These are phyloP conservation scores for Subanguina moxae DNA, from an alignment of 1,140 invertebrate species.

Conservation along the genomic window DNA sequence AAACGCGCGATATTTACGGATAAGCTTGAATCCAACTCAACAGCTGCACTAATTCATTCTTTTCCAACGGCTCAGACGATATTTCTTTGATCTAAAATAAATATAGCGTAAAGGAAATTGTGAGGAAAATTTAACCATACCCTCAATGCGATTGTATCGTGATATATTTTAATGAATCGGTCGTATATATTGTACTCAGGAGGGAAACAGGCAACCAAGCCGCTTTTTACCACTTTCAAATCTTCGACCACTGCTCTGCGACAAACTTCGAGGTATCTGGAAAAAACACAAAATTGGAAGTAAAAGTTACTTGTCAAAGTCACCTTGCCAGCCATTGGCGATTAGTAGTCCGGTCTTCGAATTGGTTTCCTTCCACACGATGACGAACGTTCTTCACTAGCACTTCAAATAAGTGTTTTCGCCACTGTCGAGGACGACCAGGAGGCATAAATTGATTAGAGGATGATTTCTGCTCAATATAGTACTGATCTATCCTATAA, in stretches of 20 bases:
- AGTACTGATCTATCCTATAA: slow-evolving; percentile 58
- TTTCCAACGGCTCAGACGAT: slow-evolving; percentile 79
- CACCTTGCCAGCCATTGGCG: slow-evolving; percentile 85
- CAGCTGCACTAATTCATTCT: slow-evolving; percentile 91
- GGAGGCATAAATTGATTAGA: slow-evolving; percentile 76
- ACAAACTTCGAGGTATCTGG: slow-evolving; percentile 55
- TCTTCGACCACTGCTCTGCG: slow-evolving; percentile 43
- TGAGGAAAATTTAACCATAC: slow-evolving; percentile 65
- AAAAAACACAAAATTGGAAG: slow-evolving; percentile 67
- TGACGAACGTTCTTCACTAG: slow-evolving; percentile 44
- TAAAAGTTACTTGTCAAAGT: slow-evolving; percentile 57
- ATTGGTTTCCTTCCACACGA: slow-evolving; percentile 70
- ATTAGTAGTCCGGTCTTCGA: slow-evolving; percentile 82
- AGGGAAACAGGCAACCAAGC: slow-evolving; percentile 89
- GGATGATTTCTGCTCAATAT: slow-evolving; percentile 52
- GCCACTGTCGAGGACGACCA: slow-evolving; percentile 86
- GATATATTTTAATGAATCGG: slow-evolving; percentile 87
- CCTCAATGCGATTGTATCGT: slow-evolving; percentile 77
- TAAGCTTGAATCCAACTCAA: slow-evolving; percentile 76
- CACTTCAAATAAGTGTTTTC: slow-evolving; percentile 70
- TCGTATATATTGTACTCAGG: slow-evolving; percentile 88
- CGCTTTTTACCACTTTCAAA: slow-evolving; percentile 63
- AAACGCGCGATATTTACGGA: slow-evolving; percentile 56
- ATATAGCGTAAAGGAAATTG: slow-evolving; percentile 10
- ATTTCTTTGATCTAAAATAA: slow-evolving; percentile 74